These are phyloP conservation scores for Resseliella maxima DNA, from an alignment of 2,888 invertebrate genomes.

Conservation along the genomic window DNA sequence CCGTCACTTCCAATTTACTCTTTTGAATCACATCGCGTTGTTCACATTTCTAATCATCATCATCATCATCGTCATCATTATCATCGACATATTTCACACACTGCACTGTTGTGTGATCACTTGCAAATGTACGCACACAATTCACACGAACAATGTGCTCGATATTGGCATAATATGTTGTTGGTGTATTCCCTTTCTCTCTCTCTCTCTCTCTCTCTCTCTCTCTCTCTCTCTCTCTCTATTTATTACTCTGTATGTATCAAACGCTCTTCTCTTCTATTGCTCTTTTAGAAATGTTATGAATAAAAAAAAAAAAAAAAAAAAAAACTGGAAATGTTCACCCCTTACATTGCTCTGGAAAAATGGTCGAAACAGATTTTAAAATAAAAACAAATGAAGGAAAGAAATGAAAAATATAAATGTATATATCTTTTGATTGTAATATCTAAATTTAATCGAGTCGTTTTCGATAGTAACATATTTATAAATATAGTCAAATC, in stretches of 20 bases:
- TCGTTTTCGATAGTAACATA: neutral
- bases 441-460: neutral
- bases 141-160: constrained; percentile 32
- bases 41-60: constrained; percentile 28
- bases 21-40: neutral
- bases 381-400: neutral
- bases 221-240: too few species aligned
- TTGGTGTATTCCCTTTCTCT: too few species aligned
- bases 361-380: neutral
- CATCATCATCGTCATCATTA: too few species aligned
- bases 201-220: too few species aligned
- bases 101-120: neutral
- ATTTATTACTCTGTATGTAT: too few species aligned
- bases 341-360: neutral
- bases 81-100: constrained; percentile 48
- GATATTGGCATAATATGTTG: neutral
- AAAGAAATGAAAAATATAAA: neutral
- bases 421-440: neutral
- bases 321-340: constrained; percentile 1
- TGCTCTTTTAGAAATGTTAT: neutral
- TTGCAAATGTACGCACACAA: neutral
- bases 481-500: neutral
- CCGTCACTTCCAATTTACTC: neutral
- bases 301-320: neutral
- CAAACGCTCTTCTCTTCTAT: too few species aligned